Evolutionary conservation across 1,140 invertebrate species (phyloP).

Genomic region (Lepidurus arcticus): DNA sequence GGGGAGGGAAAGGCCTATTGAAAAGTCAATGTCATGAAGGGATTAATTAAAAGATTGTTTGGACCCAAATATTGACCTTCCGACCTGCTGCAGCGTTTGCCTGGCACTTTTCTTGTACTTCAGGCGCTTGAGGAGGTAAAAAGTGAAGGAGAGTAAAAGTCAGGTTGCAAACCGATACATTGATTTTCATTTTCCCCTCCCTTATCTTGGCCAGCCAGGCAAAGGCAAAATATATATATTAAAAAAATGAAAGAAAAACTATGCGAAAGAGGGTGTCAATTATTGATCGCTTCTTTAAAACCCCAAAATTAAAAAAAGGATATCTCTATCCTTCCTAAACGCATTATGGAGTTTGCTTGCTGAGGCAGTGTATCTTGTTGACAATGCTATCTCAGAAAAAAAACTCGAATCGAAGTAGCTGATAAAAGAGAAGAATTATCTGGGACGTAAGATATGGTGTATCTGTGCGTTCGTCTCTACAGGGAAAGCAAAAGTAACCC

Average conservation of each 20-base stretch:
- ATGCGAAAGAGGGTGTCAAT: not conserved
- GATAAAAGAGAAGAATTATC: not conserved
- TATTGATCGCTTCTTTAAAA: constrained; percentile 19
- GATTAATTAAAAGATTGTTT: constrained; percentile 22
- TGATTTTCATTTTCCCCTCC: not conserved
- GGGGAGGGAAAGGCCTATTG: not conserved
- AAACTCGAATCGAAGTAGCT: not conserved
- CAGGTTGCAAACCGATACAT: constrained; percentile 13
- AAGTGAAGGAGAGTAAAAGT: not conserved
- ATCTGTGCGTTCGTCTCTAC: too few species aligned
- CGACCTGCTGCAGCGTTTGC: not conserved
- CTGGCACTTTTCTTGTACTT: constrained; percentile 19
- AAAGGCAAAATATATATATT: not conserved
- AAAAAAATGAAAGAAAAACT: not conserved
- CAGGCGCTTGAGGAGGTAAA: not conserved
- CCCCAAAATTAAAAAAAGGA: not conserved
- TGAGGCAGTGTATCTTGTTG: not conserved
- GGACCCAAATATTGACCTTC: constrained; percentile 7
- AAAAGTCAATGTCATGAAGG: constrained; percentile 19
- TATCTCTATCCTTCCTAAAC: constrained; percentile 2
- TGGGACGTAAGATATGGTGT: too few species aligned
- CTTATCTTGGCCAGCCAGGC: constrained; percentile 5
- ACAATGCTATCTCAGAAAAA: not conserved
- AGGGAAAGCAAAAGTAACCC: too few species aligned
- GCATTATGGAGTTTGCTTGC: not conserved